Evolutionary conservation across 2,888 invertebrate species (phyloP).

Genomic region (Pollenia angustigena): DNA sequence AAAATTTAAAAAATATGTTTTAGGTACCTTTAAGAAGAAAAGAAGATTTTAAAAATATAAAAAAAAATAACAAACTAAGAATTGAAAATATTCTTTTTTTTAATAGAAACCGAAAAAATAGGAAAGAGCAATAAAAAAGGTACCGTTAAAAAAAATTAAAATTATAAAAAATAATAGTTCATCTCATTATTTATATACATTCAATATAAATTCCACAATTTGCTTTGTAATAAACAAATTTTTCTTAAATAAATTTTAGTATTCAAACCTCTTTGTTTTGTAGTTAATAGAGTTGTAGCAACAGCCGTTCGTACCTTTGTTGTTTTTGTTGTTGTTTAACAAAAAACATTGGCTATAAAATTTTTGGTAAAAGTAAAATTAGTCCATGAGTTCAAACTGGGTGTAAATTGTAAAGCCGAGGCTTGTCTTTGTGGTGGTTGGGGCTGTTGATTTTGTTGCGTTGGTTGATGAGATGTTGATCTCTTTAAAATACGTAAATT

Average conservation of each 20-base stretch:
- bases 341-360: slow-evolving; percentile 84
- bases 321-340: slow-evolving; percentile 75
- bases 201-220: slow-evolving; percentile 38
- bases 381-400: slow-evolving; percentile 84
- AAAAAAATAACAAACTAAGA: slow-evolving; percentile 1
- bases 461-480: slow-evolving; percentile 78
- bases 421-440: slow-evolving; percentile 70
- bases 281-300: neutral
- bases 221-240: slow-evolving; percentile 15
- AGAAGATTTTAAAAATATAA: neutral
- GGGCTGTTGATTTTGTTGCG: slow-evolving; percentile 58
- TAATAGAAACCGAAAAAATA: neutral
- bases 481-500: slow-evolving; percentile 79
- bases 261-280: slow-evolving; percentile 36
- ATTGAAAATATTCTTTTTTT: slow-evolving; percentile 21
- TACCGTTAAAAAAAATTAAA: slow-evolving; percentile 33
- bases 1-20: slow-evolving; percentile 11
- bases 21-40: slow-evolving; percentile 19
- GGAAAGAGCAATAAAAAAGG: slow-evolving; percentile 9
- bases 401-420: slow-evolving; percentile 79
- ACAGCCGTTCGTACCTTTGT: neutral
- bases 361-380: slow-evolving; percentile 84
- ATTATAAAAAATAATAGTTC: slow-evolving; percentile 40
- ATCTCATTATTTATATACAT: slow-evolving; percentile 50
- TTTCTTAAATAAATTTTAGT: slow-evolving; percentile 3